Evolutionary conservation across 2,888 invertebrate genomes (phyloP).

Genomic region (Lasioglossum morio): DNA sequence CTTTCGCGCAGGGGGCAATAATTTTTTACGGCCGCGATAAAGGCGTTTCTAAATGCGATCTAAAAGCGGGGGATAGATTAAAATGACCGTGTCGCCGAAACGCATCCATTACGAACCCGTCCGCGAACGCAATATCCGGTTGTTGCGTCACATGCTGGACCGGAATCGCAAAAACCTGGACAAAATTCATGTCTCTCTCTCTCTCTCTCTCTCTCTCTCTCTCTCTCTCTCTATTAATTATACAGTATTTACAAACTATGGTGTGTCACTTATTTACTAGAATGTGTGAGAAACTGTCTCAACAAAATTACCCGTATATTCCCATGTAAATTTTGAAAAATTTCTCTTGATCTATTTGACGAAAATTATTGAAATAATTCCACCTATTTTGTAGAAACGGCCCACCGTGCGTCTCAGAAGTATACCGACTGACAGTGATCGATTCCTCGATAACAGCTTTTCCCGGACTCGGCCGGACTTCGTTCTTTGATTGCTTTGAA

Average conservation of each 20-base stretch:
- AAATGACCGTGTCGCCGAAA: not conserved
- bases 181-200: not conserved
- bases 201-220: too few species aligned
- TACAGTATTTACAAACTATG: not conserved
- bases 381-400: not conserved
- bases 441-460: too few species aligned
- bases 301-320: not conserved
- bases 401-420: not conserved
- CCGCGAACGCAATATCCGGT: not conserved
- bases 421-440: too few species aligned
- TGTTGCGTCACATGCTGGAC: not conserved
- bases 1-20: not conserved
- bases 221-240: not conserved
- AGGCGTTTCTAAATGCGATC: not conserved
- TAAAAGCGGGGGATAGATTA: not conserved
- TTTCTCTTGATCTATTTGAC: not conserved
- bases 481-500: too few species aligned
- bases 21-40: not conserved
- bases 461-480: too few species aligned
- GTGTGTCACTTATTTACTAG: not conserved
- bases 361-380: not conserved
- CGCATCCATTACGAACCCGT: not conserved
- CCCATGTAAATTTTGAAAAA: not conserved
- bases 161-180: not conserved
- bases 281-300: not conserved